These are phyloP conservation scores for Eumeta japonica DNA, from an alignment of 1,140 invertebrate species.

Conservation along the genomic window DNA sequence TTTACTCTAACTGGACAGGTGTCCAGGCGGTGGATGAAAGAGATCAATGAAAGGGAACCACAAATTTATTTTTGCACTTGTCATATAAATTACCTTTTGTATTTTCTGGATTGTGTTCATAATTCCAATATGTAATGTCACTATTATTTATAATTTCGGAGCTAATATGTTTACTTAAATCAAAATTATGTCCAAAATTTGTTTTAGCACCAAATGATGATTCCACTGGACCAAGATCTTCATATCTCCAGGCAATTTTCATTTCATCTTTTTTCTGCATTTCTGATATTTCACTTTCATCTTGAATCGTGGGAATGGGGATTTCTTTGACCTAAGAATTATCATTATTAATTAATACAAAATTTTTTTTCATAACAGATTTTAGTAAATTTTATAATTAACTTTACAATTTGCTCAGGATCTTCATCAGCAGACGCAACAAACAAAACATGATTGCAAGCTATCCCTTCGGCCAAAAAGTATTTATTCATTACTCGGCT, in stretches of 20 bases:
- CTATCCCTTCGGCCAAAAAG: conserved; percentile 78
- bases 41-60: too few relatives aligned
- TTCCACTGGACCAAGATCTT: conserved; percentile 68
- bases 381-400: too few relatives aligned
- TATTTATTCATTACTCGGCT: conserved; percentile 76
- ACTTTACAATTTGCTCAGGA: conserved; percentile 62
- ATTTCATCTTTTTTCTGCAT: conserved; percentile 61
- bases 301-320: conserved; percentile 14
- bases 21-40: too few relatives aligned
- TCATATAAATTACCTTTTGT: conserved; percentile 18
- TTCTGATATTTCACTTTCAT: conserved; percentile 9
- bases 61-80: too few relatives aligned
- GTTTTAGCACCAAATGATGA: conserved; percentile 50
- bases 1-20: too few relatives aligned
- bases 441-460: conserved; percentile 69
- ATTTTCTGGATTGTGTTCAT: conserved; percentile 13
- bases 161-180: conserved; percentile 73
- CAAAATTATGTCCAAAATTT: conserved; percentile 75
- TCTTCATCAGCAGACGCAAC: conserved; percentile 71
- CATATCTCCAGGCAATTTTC: conserved; percentile 86
- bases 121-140: conserved; percentile 50
- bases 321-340: conserved; percentile 42
- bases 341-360: too few relatives aligned
- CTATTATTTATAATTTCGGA: conserved; percentile 56
- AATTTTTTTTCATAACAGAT: too few relatives aligned